Evolutionary conservation across 2,113 vertebrate genomes (phyloP).

Genomic region (Pelmatolapia mariae): DNA sequence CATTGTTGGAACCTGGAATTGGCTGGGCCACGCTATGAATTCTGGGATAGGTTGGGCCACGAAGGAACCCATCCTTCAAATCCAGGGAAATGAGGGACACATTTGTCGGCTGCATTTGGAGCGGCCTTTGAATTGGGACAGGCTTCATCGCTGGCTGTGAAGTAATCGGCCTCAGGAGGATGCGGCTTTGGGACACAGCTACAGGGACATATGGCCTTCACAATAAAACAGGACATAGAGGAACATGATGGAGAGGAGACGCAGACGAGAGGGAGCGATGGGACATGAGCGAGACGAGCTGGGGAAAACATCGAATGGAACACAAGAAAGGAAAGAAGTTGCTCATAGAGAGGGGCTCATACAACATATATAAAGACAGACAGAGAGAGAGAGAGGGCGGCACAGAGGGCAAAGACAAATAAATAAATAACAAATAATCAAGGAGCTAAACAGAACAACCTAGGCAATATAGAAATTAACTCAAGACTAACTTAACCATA

Average conservation of each 20-base stretch:
- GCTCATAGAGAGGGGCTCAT: not conserved
- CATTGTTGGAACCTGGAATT: no score
- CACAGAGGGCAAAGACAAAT: not conserved
- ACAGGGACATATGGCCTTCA: rapidly evolving
- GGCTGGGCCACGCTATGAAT: no score
- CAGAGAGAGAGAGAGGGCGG: not conserved
- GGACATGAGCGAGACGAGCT: rapidly evolving
- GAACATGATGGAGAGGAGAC: not conserved
- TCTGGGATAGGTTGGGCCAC: no score
- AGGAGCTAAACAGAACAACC: not conserved
- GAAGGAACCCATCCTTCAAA: not conserved
- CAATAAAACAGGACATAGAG: rapidly evolving
- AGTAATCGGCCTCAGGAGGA: not conserved
- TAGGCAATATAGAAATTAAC: not conserved
- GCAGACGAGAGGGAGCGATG: rapidly evolving
- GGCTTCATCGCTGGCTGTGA: not conserved
- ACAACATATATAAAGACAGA: not conserved
- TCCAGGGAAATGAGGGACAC: rapidly evolving
- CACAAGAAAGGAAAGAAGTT: not conserved
- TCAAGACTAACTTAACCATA: not conserved
- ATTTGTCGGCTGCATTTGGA: rapidly evolving
- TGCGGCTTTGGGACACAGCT: not conserved
- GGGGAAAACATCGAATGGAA: not conserved
- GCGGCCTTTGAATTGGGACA: not conserved
- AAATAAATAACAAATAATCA: not conserved